Evolutionary conservation across 2,797 vertebrate genomes (phyloP), one percentile per base, ranked within the genome.

Genomic region (Coccyzus lansbergi): DNA sequence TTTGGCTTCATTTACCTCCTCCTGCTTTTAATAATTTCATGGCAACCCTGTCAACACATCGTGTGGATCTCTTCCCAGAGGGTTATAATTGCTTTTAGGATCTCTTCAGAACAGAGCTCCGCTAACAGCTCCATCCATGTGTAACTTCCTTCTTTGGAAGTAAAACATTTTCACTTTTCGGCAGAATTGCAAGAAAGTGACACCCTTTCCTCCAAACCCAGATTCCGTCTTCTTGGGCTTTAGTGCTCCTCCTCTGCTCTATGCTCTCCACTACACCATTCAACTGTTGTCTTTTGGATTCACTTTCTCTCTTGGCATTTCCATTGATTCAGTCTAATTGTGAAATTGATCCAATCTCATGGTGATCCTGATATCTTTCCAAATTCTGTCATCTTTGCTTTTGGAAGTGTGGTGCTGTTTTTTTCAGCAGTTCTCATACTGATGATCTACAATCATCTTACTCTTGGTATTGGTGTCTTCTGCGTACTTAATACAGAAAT

Each of bases 21-120:
- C 49, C 52, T 89, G 52, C 64, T 85, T 84, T 91, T 81, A 94
- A 87, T 89, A 92, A 77, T 82, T 89, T 70, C 83, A 75, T 85
- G 76, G 49, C 36, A 87, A 5, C 29, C 26, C 26, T 77, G 44
- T 71, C 69, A 68, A 46, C 56, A 51, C 33, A 20, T 2, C 7
- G 20, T 53, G 55, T 79, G 19, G n/a, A 90, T n/a, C 79, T 81
- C 64, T 68, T 92, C 60, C 75, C 52, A 31, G 68, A 74, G 31
- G 44, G 7, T 67, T 77, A 5, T 74, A 59, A 86, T 80, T 83
- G 44, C 14, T 18, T 86, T 48, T 80, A 78, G 72, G 58, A 70
- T 92, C 62, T 76, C 26, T 53, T 93, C 46, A 71, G 65, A 91
- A 46, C n/a, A 31, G 20, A 88, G 53, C 31, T 92, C 34, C 38